Conservation (phyloP, 2,888 invertebrate genomes). For the Papilio gigon region DNA sequence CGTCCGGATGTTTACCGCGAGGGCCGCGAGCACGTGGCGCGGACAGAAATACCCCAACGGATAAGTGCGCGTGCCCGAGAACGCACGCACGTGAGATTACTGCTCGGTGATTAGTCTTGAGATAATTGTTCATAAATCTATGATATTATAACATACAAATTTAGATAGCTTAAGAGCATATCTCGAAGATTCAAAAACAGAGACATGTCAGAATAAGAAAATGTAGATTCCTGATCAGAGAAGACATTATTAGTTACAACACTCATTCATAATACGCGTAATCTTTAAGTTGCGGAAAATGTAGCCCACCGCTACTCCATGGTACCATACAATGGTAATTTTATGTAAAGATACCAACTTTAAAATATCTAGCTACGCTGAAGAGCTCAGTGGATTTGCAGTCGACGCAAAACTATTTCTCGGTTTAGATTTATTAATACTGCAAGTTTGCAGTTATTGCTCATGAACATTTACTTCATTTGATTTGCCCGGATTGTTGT, state of each 20-base stretch:
- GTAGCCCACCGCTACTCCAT: no score
- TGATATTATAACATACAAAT: background rate
- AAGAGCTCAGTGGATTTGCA: background rate
- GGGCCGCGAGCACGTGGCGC: conserved; percentile 61
- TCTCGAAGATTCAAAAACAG: no score
- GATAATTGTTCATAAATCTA: conserved; percentile 6
- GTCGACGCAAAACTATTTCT: conserved; percentile 14
- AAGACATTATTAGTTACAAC: no score
- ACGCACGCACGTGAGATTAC: conserved; percentile 18
- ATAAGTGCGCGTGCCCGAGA: conserved; percentile 47
- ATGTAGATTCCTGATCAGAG: no score
- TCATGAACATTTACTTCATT: conserved; percentile 5
- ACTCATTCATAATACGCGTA: no score
- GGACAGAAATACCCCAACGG: conserved; percentile 25
- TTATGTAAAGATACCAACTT: background rate
- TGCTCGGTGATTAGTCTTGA: background rate
- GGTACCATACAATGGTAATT: no score
- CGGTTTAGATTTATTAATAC: background rate
- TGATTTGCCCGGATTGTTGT: background rate
- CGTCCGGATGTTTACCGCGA: conserved; percentile 72
- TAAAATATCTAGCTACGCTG: background rate
- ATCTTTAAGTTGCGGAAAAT: no score
- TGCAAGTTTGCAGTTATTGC: background rate
- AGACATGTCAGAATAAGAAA: no score
- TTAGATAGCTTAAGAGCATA: background rate